Evolutionary conservation across 2,888 invertebrate genomes (phyloP).

Genomic region (Sarcophaga carnaria): DNA sequence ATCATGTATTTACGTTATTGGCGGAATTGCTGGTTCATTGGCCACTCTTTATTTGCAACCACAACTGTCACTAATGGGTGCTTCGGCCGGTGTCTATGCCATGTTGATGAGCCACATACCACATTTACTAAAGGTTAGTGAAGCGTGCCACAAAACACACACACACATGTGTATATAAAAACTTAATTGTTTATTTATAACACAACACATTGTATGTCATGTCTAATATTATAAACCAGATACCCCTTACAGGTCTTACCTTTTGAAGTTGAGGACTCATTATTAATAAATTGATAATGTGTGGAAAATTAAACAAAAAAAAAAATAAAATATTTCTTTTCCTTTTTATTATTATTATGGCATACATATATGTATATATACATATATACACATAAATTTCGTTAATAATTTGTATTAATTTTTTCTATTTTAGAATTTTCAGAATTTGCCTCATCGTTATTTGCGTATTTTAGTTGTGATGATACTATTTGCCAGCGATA

Average conservation of each 20-base stretch:
- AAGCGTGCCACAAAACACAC: conserved; percentile 41
- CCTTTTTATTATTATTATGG: too few relatives aligned
- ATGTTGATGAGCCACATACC: conserved; percentile 93
- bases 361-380: too few relatives aligned
- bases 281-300: background rate
- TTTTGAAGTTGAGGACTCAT: background rate
- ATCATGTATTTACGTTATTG: conserved; percentile 87
- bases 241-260: too few relatives aligned
- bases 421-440: conserved; percentile 80
- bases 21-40: conserved; percentile 89
- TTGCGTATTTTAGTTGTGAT: conserved; percentile 85
- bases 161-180: background rate
- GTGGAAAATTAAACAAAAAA: background rate
- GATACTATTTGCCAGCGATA: conserved; percentile 86
- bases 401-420: background rate
- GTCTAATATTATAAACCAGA: background rate
- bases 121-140: conserved; percentile 87
- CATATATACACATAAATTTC: too few relatives aligned
- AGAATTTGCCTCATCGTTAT: conserved; percentile 81
- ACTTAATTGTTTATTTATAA: background rate
- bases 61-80: conserved; percentile 90
- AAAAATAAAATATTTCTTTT: too few relatives aligned
- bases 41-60: conserved; percentile 90
- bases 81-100: conserved; percentile 95
- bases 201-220: background rate